Percentiles rank a stretch among this genome's conserved stretches.
phyloP scores from a whole-genome alignment of 2,888 invertebrate genomes.

The Heliconius sara region DNA sequence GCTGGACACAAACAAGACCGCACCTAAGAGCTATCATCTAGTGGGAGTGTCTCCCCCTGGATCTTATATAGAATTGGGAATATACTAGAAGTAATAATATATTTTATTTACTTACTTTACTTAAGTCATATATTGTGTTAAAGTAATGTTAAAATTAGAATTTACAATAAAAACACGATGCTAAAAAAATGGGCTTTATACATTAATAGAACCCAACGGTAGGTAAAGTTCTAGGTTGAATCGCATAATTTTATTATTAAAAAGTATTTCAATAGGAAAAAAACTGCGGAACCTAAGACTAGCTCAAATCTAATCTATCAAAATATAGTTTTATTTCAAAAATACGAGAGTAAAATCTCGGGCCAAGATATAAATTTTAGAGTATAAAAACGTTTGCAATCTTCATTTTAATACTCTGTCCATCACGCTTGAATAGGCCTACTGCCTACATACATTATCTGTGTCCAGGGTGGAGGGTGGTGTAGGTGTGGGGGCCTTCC shows the following conservation, averaged over 20 bases:
- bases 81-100: slow-evolving; percentile 42
- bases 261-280: slow-evolving; percentile 10
- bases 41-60: slow-evolving; percentile 52
- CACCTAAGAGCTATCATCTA: slow-evolving; percentile 67
- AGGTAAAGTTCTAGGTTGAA: not conserved
- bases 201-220: not conserved
- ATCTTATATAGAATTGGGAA: slow-evolving; percentile 53
- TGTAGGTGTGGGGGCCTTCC: slow-evolving; percentile 64
- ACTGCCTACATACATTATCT: slow-evolving; percentile 61
- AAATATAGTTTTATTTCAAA: slow-evolving; percentile 22
- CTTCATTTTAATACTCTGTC: slow-evolving; percentile 48
- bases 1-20: slow-evolving; percentile 78
- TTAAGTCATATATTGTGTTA: not conserved
- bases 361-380: slow-evolving; percentile 37
- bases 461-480: slow-evolving; percentile 55
- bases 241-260: not conserved
- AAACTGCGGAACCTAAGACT: not conserved
- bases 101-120: not conserved
- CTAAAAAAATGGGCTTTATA: not conserved
- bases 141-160: not conserved
- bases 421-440: slow-evolving; percentile 72
- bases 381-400: slow-evolving; percentile 45
- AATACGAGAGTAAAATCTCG: slow-evolving; percentile 17
- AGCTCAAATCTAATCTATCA: slow-evolving; percentile 22
- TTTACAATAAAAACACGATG: not conserved